Base-by-base conservation (phyloP, 2,113 vertebrate species). In the Pithys albifrons region DNA sequence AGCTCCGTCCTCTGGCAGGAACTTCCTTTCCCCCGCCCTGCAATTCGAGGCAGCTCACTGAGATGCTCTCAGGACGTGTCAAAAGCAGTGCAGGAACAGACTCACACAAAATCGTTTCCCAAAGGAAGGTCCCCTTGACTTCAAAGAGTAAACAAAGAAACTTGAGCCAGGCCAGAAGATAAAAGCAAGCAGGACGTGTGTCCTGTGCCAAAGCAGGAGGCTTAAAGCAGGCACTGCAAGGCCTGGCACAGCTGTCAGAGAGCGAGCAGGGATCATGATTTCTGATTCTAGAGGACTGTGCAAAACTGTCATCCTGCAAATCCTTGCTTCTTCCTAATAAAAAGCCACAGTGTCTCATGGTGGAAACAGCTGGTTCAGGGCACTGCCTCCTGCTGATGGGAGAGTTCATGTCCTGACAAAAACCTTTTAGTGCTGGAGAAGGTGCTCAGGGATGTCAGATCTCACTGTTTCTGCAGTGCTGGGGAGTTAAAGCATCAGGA, bases 201-300 rank as follows among this genome's bases (percentile, higher is more conserved):
- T 39, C 79, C 83, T 48, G 7, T 6, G 10, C 46, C 66, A 19
- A 37, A 37, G 58, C 3, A 8, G 2, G 69, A 57, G 57, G 62
- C 69, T 77, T 33, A 25, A 25, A 33, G 70, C 49, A 62, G 54
- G 54, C n/a, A 14, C 61, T 22, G 71, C 1, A 0, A 64, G 31
- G 51, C 22, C 66, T 52, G 73, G 77, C 51, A 62, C 45, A 39
- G 81, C 57, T 12, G 14, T 70, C 90, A 88, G 57, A 45, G 3
- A 24, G 54, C 3, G 13, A 64, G 62, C 64, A 58, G 57, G 22
- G 29, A 25, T 12, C 0, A 0, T 6, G 39, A 67, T 41, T 71
- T 39, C 55, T 8, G 70, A 64, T 48, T 86, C 74, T 7, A n/a
- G n/a, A 84, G 79, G n/a, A 12, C 43, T n/a, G 9, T 3, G 16